Evolutionary conservation across 1,140 invertebrate species (phyloP), one percentile per base, ranked within the genome.

Genomic region (Hyposmocoma kahamanoa): DNA sequence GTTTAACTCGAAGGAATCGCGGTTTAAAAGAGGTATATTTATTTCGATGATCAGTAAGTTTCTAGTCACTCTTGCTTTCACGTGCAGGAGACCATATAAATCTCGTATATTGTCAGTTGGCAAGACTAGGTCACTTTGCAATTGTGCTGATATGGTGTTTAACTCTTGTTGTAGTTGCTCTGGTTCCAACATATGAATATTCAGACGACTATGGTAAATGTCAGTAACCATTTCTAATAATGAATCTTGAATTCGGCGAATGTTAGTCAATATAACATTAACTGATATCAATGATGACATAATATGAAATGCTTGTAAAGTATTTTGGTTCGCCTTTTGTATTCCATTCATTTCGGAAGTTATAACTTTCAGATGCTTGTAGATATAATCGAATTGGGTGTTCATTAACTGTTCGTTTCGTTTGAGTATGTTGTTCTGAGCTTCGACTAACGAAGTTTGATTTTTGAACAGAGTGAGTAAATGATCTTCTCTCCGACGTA

Each of bases 61-160:
- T 17, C 34, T 38, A 3, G 34, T 38, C 13, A 38, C 18, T 15
- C 11, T 1, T 17, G 34, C 34, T 13, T 38, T 10, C 10, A 38
- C 34, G 11, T 38, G 1, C 9, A 38, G 17, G 1, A 38, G 18
- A 17, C 18, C 34, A 17, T 38, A 38, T 8, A 38, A 17, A 15
- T 38, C 34, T 17, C 18, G 34, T 13, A 17, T 17, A 17, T 19
- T 19, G n/a, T 38, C 34, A 38, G 18, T 38, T 8, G 53, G 53
- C 13, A 55, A n/a, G 1, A 20, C 24, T 11, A 62, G 17, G 17
- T 52, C 52, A 4, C 36, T 34, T 10, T 51, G 45, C 18, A 62
- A 42, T 17, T 50, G 42, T 18, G 55, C 47, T 8, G 47, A 49
- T 20, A 62, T 57, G n/a, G 55, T 38, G n/a, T 55, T 52, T 4